Conservation (phyloP, 2,113 vertebrate genomes). For the Leptosomus discolor region DNA sequence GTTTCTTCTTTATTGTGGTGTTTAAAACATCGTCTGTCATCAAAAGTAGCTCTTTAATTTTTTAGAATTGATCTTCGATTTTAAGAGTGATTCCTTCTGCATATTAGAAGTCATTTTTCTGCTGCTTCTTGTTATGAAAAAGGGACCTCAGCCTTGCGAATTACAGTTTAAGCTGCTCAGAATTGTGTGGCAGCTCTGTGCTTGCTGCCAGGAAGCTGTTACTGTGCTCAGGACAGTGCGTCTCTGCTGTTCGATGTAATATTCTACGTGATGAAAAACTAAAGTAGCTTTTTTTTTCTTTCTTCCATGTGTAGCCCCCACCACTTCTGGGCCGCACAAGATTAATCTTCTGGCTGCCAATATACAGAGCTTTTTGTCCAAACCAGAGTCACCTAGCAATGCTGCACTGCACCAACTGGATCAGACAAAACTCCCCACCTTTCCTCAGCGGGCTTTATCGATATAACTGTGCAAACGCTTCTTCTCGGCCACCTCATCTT, state of each 20-base stretch:
- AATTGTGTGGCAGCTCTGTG: not conserved
- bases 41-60: not conserved
- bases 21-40: not conserved
- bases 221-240: not conserved
- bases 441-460: not conserved
- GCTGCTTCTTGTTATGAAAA: not conserved
- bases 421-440: not conserved
- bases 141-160: not conserved
- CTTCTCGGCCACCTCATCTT: not conserved
- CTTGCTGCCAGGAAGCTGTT: conserved; percentile 29
- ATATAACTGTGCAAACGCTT: not conserved
- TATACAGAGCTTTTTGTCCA: not conserved
- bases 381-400: not conserved
- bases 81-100: not conserved
- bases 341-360: conserved; percentile 45
- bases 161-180: not conserved
- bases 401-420: not conserved
- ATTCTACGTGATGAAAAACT: conserved; percentile 52
- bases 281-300: conserved; percentile 9
- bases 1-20: not conserved
- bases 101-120: not conserved
- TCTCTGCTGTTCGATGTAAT: not conserved
- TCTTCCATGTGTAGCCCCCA: not conserved
- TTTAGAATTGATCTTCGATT: not conserved
- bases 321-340: not conserved